Conservation (phyloP, 2,113 vertebrate genomes). For the Platichthys flesus region DNA sequence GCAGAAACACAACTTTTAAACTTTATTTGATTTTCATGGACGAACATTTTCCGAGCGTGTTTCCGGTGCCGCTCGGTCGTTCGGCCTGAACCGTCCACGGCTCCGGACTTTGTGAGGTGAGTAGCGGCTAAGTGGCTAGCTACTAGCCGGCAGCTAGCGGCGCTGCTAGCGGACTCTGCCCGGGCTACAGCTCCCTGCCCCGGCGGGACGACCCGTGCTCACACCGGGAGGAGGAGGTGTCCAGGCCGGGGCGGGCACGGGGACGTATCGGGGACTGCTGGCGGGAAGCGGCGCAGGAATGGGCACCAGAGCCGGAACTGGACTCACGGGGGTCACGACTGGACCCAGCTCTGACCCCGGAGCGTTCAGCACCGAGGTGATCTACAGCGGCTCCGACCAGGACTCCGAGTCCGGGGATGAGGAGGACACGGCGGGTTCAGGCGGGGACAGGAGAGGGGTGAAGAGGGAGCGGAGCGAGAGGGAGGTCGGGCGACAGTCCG, state of each 20-base stretch:
- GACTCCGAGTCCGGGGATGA: conserved; percentile 90
- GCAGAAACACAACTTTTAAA: conserved; percentile 61
- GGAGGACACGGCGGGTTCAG: conserved; percentile 79
- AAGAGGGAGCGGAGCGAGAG: conserved; percentile 84
- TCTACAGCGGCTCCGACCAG: conserved; percentile 85
- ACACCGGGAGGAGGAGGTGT: neutral
- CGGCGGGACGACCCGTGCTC: conserved; percentile 9
- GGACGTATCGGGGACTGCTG: neutral
- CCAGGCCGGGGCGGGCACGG: neutral
- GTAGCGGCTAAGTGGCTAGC: conserved; percentile 22
- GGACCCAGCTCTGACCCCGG: conserved; percentile 30
- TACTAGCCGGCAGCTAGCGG: conserved; percentile 33
- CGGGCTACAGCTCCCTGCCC: conserved; percentile 23
- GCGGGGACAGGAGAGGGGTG: conserved; percentile 74
- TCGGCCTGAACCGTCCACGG: neutral
- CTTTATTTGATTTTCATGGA: conserved; percentile 36
- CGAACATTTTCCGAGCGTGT: no score
- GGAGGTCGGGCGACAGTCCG: conserved; percentile 67
- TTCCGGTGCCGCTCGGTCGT: no score
- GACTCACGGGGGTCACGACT: conserved; percentile 62
- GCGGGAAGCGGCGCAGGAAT: conserved; percentile 61
- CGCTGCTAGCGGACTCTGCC: neutral
- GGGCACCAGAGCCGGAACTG: conserved; percentile 68
- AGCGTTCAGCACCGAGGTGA: conserved; percentile 49
- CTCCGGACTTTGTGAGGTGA: neutral